Base-by-base conservation (phyloP, 2,888 invertebrate genomes). In the Dolomedes plantarius region DNA sequence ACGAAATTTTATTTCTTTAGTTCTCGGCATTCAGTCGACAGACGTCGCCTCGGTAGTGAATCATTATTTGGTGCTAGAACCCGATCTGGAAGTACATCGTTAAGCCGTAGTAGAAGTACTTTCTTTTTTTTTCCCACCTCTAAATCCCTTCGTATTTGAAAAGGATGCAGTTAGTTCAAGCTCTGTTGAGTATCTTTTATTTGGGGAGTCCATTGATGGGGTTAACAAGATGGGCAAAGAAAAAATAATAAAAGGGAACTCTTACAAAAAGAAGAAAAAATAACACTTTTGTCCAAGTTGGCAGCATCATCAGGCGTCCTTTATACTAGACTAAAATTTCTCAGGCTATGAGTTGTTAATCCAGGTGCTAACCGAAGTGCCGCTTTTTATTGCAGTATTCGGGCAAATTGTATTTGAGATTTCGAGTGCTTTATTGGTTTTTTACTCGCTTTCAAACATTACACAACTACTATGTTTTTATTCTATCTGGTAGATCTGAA, bases 111-210 rank as follows among this genome's bases (percentile, higher is more conserved):
- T 73, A 64, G 77, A 78, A 85, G 72, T 85, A 46, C 46, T 75
- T 46, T 39, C 32, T 62, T 36, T 65, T 76, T 32, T 77, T 74
- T 23, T 39, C 36, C 36, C 36, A 27, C 76, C 76, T 69, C 56
- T 62, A 13, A 67, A 73, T 81, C 71, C 56, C 41, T 23, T 7
- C 16, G 0, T 41, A n/a, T 69, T 71, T 71, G 31, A 62, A 75
- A 72, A 83, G 71, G 71, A 64, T 62, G 46, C 71, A 28, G 69
- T 56, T 56, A 65, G 83, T 85, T 85, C 77, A 77, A 77, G 77
- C 77, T 85, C 73, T 50, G 73, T 73, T 77, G 83, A 85, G 77
- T 77, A 67, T 46, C 77, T 85, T 85, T 77, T 77, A 85, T 85
- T 77, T 77, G 41, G 13, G 41, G 68, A 68, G 41, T 56, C 72